A percentile compares a stretch with the other conserved stretches of the same genome.
Evolutionary conservation across 2,888 invertebrate species (phyloP).

Genomic region (Netelia fuscicornis): DNA sequence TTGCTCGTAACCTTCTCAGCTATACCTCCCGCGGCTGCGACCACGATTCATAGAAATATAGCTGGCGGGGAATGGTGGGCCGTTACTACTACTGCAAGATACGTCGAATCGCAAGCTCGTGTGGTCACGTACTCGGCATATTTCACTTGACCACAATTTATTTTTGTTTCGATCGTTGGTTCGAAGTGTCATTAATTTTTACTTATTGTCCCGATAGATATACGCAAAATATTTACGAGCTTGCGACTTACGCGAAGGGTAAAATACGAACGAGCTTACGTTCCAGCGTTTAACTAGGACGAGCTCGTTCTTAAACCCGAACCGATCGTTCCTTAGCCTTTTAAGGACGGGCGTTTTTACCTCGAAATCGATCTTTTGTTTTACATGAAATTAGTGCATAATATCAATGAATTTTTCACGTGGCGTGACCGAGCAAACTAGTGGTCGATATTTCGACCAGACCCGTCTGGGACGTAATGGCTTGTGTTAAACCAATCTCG

Average conservation of each 20-base stretch:
- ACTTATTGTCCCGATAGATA: neutral
- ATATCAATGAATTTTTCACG: no score
- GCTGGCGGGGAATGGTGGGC: neutral
- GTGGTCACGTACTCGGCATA: slow-evolving; percentile 7
- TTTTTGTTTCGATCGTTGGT: slow-evolving; percentile 24
- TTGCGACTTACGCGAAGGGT: no score
- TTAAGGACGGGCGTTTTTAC: no score
- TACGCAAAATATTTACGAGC: no score
- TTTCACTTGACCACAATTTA: slow-evolving; percentile 23
- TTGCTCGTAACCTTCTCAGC: slow-evolving; percentile 58
- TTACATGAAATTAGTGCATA: no score
- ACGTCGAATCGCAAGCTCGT: neutral
- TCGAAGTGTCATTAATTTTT: neutral
- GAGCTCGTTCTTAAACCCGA: neutral
- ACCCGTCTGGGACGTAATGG: no score
- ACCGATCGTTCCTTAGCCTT: no score
- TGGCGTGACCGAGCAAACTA: no score
- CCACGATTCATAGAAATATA: slow-evolving; percentile 53
- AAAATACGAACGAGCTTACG: neutral
- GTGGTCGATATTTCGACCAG: no score
- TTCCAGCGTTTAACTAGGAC: neutral
- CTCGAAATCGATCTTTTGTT: no score
- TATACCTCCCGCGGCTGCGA: slow-evolving; percentile 57
- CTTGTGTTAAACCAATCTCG: no score
- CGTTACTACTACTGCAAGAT: neutral